phyloP scores from a whole-genome alignment of 2,888 invertebrate genomes.

The Agonopterix arenella region DNA sequence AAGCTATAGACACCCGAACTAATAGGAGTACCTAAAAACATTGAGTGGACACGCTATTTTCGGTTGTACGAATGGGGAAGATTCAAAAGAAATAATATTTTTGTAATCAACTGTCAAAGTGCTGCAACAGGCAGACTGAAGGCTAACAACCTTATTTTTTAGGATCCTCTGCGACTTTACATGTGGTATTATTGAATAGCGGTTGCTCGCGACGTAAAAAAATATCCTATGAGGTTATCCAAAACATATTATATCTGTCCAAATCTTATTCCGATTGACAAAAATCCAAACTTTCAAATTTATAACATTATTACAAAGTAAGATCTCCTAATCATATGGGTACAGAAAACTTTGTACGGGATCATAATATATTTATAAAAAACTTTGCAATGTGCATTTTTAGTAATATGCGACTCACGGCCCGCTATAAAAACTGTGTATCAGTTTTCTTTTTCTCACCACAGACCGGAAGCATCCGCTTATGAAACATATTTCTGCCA shows the following conservation, averaged over 20 bases:
- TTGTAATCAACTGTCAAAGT: not conserved
- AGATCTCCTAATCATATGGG: not conserved
- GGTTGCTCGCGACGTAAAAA: too few species aligned
- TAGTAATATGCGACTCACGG: slow-evolving; percentile 10
- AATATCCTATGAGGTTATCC: too few species aligned
- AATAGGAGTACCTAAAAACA: too few species aligned
- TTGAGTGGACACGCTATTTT: too few species aligned
- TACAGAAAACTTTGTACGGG: not conserved
- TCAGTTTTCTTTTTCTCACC: slow-evolving; percentile 21
- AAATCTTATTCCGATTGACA: not conserved
- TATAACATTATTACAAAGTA: not conserved
- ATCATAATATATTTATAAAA: slow-evolving; percentile 3
- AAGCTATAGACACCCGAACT: too few species aligned
- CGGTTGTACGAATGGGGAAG: too few species aligned
- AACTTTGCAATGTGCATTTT: slow-evolving; percentile 9
- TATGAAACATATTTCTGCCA: slow-evolving; percentile 43
- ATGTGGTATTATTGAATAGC: not conserved
- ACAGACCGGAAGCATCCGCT: slow-evolving; percentile 14
- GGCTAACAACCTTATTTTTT: not conserved
- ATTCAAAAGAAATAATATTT: too few species aligned
- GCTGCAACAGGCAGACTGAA: not conserved
- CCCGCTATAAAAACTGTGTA: slow-evolving; percentile 24
- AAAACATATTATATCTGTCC: not conserved
- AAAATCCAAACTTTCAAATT: too few species aligned
- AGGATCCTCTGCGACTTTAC: not conserved